These are phyloP conservation scores for Clarias laeviceps DNA, from an alignment of 2,797 vertebrate genomes.

Conservation along the genomic window DNA sequence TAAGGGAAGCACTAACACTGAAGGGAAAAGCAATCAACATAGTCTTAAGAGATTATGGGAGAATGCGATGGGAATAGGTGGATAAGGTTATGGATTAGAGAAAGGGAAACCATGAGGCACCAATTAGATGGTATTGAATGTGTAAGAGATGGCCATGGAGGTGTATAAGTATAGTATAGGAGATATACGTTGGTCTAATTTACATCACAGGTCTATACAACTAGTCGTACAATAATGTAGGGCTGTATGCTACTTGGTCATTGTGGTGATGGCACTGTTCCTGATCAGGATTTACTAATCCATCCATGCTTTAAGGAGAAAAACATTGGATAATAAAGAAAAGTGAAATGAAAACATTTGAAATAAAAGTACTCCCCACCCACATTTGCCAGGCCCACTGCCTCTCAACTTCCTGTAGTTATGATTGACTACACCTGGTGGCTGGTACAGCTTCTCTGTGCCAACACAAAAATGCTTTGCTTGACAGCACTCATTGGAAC, in stretches of 20 bases:
- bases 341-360: neutral
- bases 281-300: neutral
- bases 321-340: neutral
- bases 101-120: neutral
- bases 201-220: neutral
- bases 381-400: no score
- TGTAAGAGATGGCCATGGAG: no score
- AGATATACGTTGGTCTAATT: neutral
- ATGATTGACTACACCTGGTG: no score
- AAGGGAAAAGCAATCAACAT: conserved; percentile 1
- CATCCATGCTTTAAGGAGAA: neutral
- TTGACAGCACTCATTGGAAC: no score
- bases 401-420: no score
- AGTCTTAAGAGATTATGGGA: neutral
- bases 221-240: neutral
- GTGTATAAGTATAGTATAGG: no score
- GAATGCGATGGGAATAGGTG: neutral
- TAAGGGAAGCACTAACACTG: neutral
- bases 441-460: no score
- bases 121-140: neutral
- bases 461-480: no score
- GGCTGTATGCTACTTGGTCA: neutral
- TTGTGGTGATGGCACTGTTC: neutral
- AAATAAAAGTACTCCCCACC: no score
- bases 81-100: neutral